Conservation (phyloP, 1,140 invertebrate species). For the Spodoptera litura region DNA sequence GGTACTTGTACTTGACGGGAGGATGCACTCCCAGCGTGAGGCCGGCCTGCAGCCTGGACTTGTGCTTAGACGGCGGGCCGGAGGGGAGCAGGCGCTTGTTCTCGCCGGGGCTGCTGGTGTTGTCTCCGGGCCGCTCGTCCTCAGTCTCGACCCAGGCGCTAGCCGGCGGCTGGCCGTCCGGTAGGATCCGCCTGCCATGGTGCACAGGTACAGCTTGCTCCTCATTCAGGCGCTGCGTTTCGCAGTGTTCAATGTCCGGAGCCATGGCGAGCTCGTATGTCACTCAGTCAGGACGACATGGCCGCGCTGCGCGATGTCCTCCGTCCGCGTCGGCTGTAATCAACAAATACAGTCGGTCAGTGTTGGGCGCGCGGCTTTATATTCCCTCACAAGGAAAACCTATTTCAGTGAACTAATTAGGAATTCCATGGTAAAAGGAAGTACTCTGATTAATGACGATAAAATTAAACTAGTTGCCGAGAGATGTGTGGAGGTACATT, state of each 20-base stretch:
- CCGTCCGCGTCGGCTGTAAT: neutral
- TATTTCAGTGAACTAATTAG: constrained; percentile 38
- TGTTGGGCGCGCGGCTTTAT: constrained; percentile 12
- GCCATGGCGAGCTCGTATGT: constrained; percentile 69
- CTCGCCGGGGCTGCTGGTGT: constrained; percentile 69
- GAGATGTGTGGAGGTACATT: too few species aligned
- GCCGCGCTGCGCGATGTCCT: neutral
- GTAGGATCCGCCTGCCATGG: constrained; percentile 66
- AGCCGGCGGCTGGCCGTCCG: constrained; percentile 57
- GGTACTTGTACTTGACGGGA: constrained; percentile 63
- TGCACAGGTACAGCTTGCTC: constrained; percentile 55
- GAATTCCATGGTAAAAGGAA: constrained; percentile 39
- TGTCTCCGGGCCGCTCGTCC: constrained; percentile 51
- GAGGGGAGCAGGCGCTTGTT: constrained; percentile 65
- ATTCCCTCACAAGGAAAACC: constrained; percentile 25
- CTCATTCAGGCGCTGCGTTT: constrained; percentile 61
- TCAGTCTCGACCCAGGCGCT: constrained; percentile 74
- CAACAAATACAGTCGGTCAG: constrained; percentile 4
- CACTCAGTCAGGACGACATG: constrained; percentile 15
- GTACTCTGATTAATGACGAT: neutral
- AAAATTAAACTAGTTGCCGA: neutral
- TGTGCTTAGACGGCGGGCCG: constrained; percentile 49
- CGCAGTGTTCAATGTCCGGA: constrained; percentile 70
- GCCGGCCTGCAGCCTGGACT: constrained; percentile 66
- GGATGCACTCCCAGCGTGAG: constrained; percentile 69